Conservation (phyloP, 2,888 invertebrate species). For the Ophraella communa region DNA sequence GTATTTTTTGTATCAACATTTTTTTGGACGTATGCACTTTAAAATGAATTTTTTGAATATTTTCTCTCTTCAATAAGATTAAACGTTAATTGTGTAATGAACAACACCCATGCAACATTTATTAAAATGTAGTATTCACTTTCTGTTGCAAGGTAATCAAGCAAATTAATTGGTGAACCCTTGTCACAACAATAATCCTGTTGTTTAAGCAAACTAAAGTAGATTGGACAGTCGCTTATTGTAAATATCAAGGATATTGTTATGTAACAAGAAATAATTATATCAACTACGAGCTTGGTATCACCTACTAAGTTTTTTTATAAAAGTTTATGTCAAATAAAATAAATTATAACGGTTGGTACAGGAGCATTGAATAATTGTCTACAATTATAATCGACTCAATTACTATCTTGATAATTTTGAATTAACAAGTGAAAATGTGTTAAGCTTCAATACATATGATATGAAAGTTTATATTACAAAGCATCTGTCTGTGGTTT, state of each 20-base stretch:
- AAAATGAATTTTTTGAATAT: too few species aligned
- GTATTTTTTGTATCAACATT: too few species aligned
- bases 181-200: conserved; percentile 20
- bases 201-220: conserved; percentile 17
- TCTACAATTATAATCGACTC: background rate
- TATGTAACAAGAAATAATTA: conserved; percentile 16
- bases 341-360: background rate
- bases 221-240: conserved; percentile 12
- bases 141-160: conserved; percentile 20
- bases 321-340: background rate
- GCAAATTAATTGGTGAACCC: conserved; percentile 16
- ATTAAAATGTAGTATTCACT: background rate
- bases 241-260: conserved; percentile 21
- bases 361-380: background rate
- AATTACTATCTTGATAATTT: conserved; percentile 2
- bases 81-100: background rate
- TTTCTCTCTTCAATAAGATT: background rate
- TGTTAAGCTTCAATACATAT: background rate
- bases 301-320: conserved; percentile 16
- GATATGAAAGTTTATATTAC: background rate
- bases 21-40: too few species aligned
- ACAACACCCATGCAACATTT: background rate
- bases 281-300: conserved; percentile 12
- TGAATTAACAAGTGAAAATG: background rate
- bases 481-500: background rate